Conservation (phyloP, 2,888 invertebrate species). For the Temnothorax rugatulus region DNA sequence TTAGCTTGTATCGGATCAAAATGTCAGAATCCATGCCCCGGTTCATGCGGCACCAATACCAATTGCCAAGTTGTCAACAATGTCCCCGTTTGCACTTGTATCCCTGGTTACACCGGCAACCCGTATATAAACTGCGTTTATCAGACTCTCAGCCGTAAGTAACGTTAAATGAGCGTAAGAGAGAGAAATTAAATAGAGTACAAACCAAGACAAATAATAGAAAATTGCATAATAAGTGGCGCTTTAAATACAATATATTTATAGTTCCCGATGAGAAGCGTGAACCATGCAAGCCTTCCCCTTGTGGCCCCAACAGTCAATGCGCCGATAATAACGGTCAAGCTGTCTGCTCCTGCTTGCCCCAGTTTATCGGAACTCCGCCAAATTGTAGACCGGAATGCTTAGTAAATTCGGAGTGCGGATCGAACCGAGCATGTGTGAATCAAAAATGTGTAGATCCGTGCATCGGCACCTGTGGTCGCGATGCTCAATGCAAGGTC, state of each 20-base stretch:
- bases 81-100: constrained; percentile 92
- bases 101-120: constrained; percentile 89
- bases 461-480: constrained; percentile 87
- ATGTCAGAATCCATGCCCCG: constrained; percentile 87
- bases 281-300: constrained; percentile 86
- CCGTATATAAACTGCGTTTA: constrained; percentile 89
- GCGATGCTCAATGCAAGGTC: constrained; percentile 87
- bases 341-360: constrained; percentile 86
- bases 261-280: constrained; percentile 60
- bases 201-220: neutral
- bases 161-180: constrained; percentile 18
- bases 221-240: neutral
- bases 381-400: constrained; percentile 87
- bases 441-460: constrained; percentile 87
- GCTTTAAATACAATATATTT: constrained; percentile 26
- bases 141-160: constrained; percentile 59
- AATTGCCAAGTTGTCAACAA: constrained; percentile 92
- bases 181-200: neutral
- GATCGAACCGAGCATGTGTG: constrained; percentile 86
- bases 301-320: constrained; percentile 87
- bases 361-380: constrained; percentile 86
- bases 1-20: constrained; percentile 87
- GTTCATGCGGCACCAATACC: constrained; percentile 87
- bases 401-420: constrained; percentile 86
- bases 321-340: constrained; percentile 86